Base-by-base conservation (phyloP, 2,888 invertebrate genomes). In the Cremastinae sp. region DNA sequence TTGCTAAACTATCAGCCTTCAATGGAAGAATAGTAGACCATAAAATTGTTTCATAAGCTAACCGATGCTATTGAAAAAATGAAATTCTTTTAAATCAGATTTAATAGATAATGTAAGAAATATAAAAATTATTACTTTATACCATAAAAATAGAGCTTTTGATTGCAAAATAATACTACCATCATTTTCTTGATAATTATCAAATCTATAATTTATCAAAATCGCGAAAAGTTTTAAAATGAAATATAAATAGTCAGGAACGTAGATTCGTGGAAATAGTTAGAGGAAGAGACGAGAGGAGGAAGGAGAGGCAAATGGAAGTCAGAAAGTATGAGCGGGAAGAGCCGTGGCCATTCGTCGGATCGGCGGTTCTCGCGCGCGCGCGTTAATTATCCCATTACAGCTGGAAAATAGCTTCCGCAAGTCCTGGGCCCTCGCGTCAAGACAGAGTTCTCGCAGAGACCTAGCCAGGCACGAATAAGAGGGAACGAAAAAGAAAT, bases 391-490 rank as follows among this genome's bases (percentile, higher is more conserved):
- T 88, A 88, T 82, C 82, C 82, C 83, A 86, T 85, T 84, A 83
- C 82, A 80, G 83, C 83, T 85, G 87, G 87, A 85, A 86, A 88
- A 87, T 86, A 84, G 83, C 85, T 87, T 88, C 86, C 86, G 87
- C 82, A 84, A 81, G 75, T 80, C 78, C 41, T 16, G 68, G 43
- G 53, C 72, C 20, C 64, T 36, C 77, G 59, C 68, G 69, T 79
- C 69, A 58, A 70, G 65, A 71, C 71, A 70, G 76, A 75, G 79
- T 79, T 45, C 72, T 79, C 73, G 74, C n/a, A n/a, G n/a, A n/a
- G n/a, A 77, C 73, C 72, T 58, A 47, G 53, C 53, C 34, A 61
- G 51, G 56, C n/a, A 34, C 20, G 53, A 8, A 66, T 66, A 74
- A 59, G 70, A 53, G 74, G 75, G 62, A 16, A 72, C 62, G 47